Conservation (phyloP, 2,113 vertebrate genomes). For the Colistium nudipinnis region DNA sequence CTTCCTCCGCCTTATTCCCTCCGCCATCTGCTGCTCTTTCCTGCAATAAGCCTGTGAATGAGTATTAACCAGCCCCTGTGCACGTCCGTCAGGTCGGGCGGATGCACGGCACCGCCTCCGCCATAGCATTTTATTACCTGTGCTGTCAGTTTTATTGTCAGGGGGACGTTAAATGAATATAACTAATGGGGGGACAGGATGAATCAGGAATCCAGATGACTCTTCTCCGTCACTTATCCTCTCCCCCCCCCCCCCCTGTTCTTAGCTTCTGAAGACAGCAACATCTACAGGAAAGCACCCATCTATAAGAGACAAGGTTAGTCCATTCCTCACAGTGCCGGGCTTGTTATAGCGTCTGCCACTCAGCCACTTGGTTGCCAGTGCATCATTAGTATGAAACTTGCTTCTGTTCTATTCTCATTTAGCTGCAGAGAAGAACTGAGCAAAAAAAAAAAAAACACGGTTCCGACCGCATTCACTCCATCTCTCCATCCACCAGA, state of each 20-base stretch:
- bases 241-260: conserved; percentile 17
- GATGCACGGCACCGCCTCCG: conserved; percentile 38
- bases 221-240: neutral
- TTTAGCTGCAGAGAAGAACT: conserved; percentile 1
- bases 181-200: conserved; percentile 38
- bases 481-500: neutral
- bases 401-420: conserved; percentile 12
- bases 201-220: conserved; percentile 19
- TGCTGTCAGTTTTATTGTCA: conserved; percentile 56
- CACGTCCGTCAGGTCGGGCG: conserved; percentile 48
- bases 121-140: conserved; percentile 44
- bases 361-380: neutral
- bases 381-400: neutral
- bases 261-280: conserved; percentile 88
- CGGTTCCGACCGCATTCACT: conserved; percentile 5
- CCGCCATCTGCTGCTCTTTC: conserved; percentile 63
- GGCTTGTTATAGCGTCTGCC: conserved; percentile 1
- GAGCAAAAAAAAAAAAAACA: too few relatives aligned
- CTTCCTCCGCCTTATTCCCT: conserved; percentile 40
- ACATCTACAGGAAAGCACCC: conserved; percentile 95
- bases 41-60: conserved; percentile 35
- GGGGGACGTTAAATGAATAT: conserved; percentile 39
- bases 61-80: conserved; percentile 53
- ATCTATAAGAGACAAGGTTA: conserved; percentile 96
- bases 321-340: conserved; percentile 13